Conservation (phyloP, 2,888 invertebrate genomes). For the Euzophera pinguis region DNA sequence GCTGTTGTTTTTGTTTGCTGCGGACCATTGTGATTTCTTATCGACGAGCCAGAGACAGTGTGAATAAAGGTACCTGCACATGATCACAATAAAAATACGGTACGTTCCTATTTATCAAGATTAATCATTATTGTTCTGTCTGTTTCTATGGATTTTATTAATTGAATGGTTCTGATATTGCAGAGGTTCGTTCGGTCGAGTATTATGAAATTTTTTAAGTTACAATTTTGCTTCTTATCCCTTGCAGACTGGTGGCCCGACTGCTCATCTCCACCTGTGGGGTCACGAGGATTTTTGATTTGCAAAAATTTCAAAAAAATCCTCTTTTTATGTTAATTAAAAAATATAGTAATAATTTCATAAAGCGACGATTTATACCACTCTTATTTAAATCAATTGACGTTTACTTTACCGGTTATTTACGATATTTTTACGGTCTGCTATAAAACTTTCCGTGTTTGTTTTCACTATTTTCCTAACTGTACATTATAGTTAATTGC, state of each 20-base stretch:
- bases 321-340: too few species aligned
- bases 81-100: slow-evolving; percentile 20
- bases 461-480: slow-evolving; percentile 3
- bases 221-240: too few species aligned
- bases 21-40: slow-evolving; percentile 51
- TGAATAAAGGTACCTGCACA: slow-evolving; percentile 27
- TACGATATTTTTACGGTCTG: slow-evolving; percentile 1
- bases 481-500: slow-evolving; percentile 1
- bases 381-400: not conserved
- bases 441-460: slow-evolving; percentile 9
- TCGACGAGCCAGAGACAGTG: slow-evolving; percentile 41
- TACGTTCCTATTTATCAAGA: slow-evolving; percentile 1
- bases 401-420: not conserved
- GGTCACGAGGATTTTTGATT: too few species aligned
- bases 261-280: too few species aligned
- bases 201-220: not conserved
- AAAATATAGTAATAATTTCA: too few species aligned
- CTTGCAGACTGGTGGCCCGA: too few species aligned
- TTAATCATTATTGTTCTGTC: slow-evolving; percentile 1
- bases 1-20: slow-evolving; percentile 57
- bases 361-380: not conserved
- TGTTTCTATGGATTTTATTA: not conserved
- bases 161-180: not conserved
- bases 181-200: not conserved
- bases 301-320: too few species aligned